Percentiles rank a stretch among this genome's conserved stretches.
These are phyloP conservation scores for Tetrapedia diversipes DNA, from an alignment of 2,888 invertebrate species.

Conservation along the genomic window DNA sequence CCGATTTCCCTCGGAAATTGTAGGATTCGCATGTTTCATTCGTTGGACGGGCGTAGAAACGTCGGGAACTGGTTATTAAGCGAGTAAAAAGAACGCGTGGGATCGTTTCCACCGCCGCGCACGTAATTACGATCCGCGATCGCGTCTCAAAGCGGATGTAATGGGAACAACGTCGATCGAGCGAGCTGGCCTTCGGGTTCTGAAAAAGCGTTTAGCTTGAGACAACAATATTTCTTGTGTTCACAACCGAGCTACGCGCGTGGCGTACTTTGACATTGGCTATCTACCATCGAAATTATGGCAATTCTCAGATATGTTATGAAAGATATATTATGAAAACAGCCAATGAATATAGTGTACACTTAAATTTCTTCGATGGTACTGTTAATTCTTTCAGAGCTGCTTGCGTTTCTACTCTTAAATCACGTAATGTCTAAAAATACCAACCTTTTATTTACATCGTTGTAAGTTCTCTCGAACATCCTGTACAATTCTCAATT, in stretches of 20 bases:
- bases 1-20: conserved; percentile 9
- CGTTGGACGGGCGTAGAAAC: neutral
- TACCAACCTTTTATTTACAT: too few relatives aligned
- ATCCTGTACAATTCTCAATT: too few relatives aligned
- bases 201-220: neutral
- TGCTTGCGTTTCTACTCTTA: too few relatives aligned
- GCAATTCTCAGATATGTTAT: too few relatives aligned
- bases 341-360: too few relatives aligned
- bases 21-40: conserved; percentile 6
- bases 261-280: neutral
- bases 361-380: too few relatives aligned
- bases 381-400: too few relatives aligned
- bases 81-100: neutral
- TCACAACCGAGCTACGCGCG: neutral
- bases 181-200: neutral
- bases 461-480: too few relatives aligned
- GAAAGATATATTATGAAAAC: too few relatives aligned
- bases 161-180: neutral
- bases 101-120: neutral
- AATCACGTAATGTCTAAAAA: too few relatives aligned
- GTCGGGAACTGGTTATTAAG: neutral
- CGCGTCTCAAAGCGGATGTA: neutral
- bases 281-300: conserved; percentile 6
- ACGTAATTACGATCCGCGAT: neutral
- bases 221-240: neutral